Conservation (phyloP, 2,888 invertebrate species). For the Melieria crassipennis region DNA sequence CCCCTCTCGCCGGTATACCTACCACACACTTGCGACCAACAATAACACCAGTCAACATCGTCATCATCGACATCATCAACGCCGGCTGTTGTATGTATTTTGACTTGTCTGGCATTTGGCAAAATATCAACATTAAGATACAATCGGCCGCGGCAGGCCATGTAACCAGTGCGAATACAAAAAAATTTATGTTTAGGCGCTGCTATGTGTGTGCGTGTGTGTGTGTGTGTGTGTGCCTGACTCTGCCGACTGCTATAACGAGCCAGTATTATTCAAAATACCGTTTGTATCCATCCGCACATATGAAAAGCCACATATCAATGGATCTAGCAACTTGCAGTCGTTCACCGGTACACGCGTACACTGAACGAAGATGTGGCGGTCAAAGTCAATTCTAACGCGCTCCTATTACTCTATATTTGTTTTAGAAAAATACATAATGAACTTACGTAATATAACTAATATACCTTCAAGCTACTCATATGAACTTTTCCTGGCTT, state of each 20-base stretch:
- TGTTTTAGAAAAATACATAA: too few species aligned
- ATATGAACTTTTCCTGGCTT: too few species aligned
- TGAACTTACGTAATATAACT: too few species aligned
- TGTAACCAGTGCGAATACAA: neutral
- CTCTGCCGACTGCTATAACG: slow-evolving; percentile 11
- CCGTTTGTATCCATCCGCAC: neutral
- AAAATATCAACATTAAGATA: slow-evolving; percentile 29
- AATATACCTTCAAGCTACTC: too few species aligned
- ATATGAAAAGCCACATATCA: neutral
- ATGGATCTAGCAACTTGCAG: neutral
- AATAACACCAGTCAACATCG: neutral
- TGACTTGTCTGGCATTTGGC: slow-evolving; percentile 25
- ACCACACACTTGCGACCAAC: too few species aligned
- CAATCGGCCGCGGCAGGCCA: neutral
- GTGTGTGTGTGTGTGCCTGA: neutral
- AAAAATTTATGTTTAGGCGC: neutral
- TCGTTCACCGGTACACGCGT: too few species aligned
- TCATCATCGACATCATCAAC: slow-evolving; percentile 14
- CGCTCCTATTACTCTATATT: too few species aligned
- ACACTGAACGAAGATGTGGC: too few species aligned
- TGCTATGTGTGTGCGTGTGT: neutral
- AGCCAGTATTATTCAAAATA: slow-evolving; percentile 17
- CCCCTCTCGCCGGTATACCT: too few species aligned
- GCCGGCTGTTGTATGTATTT: slow-evolving; percentile 1
- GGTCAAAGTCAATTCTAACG: too few species aligned